Percentiles rank a stretch among this genome's conserved stretches.
Conservation (phyloP, 2,113 vertebrate genomes). For the Tricholaema leucomelas region DNA sequence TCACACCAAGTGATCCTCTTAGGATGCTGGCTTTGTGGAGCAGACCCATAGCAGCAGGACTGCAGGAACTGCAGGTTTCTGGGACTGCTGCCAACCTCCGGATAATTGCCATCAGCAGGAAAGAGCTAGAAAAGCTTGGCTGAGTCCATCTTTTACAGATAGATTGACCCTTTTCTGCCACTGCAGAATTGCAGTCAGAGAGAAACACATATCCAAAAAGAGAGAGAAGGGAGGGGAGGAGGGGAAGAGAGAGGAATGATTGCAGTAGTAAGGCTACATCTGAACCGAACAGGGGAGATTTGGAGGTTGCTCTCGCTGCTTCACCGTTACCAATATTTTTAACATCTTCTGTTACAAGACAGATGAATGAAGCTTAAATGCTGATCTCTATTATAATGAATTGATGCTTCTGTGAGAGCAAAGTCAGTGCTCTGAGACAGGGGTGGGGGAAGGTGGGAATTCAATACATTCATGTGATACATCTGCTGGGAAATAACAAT, state of each 20-base stretch:
- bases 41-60: constrained; percentile 68
- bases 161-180: constrained; percentile 73
- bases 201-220: constrained; percentile 21
- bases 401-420: not conserved
- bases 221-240: not conserved
- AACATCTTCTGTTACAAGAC: not conserved
- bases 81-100: constrained; percentile 78
- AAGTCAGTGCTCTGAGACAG: not conserved
- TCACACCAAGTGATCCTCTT: constrained; percentile 80
- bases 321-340: not conserved
- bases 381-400: not conserved
- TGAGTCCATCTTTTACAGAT: constrained; percentile 77
- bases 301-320: not conserved
- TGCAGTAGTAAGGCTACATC: not conserved
- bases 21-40: constrained; percentile 75
- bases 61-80: constrained; percentile 76
- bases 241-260: not conserved
- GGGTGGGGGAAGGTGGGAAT: not conserved
- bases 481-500: constrained; percentile 23
- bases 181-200: constrained; percentile 34
- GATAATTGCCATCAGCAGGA: constrained; percentile 83
- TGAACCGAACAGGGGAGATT: not conserved
- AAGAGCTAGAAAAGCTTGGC: constrained; percentile 78
- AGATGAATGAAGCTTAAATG: not conserved
- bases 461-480: not conserved